These are phyloP conservation scores for Aepyceros melampus DNA, from an alignment of 2,113 vertebrate species.

Conservation along the genomic window DNA sequence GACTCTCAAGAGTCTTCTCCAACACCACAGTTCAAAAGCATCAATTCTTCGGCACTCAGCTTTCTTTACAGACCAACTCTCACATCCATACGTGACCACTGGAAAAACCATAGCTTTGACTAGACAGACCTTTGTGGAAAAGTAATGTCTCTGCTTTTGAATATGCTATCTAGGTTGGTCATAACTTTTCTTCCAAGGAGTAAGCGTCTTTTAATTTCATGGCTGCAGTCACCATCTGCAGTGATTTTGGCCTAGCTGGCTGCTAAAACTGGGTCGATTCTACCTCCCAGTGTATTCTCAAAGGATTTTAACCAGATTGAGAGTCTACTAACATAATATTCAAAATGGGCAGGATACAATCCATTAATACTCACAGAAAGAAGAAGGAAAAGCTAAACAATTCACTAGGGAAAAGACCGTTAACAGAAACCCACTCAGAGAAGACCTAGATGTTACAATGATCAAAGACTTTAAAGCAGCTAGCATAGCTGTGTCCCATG, in stretches of 20 bases:
- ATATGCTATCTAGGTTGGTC: too few species aligned
- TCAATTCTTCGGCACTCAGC: accelerated
- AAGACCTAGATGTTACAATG: not conserved
- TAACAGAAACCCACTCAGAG: not conserved
- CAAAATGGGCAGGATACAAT: not conserved
- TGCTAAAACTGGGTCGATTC: not conserved
- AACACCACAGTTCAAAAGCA: too few species aligned
- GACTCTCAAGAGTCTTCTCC: too few species aligned
- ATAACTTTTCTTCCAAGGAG: too few species aligned
- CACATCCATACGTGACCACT: too few species aligned
- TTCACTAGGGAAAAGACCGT: not conserved
- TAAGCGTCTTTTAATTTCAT: too few species aligned
- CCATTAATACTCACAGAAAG: not conserved
- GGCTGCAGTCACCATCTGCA: too few species aligned
- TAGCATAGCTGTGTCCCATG: not conserved
- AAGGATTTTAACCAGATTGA: not conserved
- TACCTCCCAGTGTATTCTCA: not conserved
- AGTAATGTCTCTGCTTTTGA: too few species aligned
- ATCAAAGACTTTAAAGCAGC: not conserved
- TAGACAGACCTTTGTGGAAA: too few species aligned
- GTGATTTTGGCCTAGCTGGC: not conserved
- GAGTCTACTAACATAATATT: not conserved
- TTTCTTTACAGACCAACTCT: too few species aligned
- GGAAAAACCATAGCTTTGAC: too few species aligned
- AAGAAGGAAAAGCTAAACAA: not conserved